Evolutionary conservation across 2,888 invertebrate genomes (phyloP).

Genomic region (Buathra laborator): DNA sequence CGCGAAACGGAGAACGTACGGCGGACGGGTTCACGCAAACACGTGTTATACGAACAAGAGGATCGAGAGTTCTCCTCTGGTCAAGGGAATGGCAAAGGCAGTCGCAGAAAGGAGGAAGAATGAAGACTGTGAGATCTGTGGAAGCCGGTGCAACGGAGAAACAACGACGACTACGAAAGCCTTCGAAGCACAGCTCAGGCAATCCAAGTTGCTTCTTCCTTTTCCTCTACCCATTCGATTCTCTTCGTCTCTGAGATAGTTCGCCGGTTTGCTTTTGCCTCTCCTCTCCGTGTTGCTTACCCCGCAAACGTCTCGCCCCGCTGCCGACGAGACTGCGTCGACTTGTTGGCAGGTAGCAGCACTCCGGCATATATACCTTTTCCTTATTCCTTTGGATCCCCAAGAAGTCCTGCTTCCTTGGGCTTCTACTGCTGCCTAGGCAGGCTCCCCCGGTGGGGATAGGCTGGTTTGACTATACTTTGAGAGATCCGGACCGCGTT

Average conservation of each 20-base stretch:
- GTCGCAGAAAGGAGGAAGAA: conserved; percentile 25
- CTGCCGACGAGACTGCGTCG: conserved; percentile 43
- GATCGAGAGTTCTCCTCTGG: conserved; percentile 49
- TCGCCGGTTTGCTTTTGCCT: conserved; percentile 30
- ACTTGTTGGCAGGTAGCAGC: conserved; percentile 73
- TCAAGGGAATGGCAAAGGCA: conserved; percentile 9
- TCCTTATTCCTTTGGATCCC: conserved; percentile 37
- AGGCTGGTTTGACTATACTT: conserved; percentile 7
- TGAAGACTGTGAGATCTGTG: conserved; percentile 42
- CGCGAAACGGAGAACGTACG: conserved; percentile 71
- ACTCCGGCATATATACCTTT: conserved; percentile 52
- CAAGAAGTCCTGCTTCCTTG: conserved; percentile 20
- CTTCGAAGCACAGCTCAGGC: conserved; percentile 45
- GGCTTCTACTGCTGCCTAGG: not conserved
- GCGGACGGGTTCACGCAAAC: conserved; percentile 82
- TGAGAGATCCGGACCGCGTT: conserved; percentile 3
- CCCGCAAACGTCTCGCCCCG: conserved; percentile 40
- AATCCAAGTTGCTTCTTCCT: conserved; percentile 3
- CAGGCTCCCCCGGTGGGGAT: too few relatives aligned
- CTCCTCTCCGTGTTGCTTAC: conserved; percentile 33
- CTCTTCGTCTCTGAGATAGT: conserved; percentile 45
- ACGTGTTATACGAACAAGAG: conserved; percentile 83
- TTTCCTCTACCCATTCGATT: conserved; percentile 5
- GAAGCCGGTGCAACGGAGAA: conserved; percentile 39
- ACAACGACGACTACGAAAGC: conserved; percentile 55